These are phyloP conservation scores for Atlantisia rogersi DNA, from an alignment of 2,113 vertebrate genomes.

Conservation along the genomic window DNA sequence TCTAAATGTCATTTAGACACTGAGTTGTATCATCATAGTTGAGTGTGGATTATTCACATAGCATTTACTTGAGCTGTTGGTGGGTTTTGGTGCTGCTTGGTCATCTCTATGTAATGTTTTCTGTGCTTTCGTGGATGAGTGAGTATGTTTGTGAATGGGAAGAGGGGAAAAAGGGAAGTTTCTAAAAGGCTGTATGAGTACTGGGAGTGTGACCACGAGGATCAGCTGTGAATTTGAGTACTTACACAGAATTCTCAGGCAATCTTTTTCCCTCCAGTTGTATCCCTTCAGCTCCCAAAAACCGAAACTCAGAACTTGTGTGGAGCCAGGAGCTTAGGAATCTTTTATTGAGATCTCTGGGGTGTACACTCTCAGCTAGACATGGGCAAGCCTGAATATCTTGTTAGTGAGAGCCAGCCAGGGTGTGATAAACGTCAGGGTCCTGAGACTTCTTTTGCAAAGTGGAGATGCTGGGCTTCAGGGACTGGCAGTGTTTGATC, in stretches of 20 bases:
- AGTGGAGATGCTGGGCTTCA: neutral
- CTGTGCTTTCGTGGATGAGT: neutral
- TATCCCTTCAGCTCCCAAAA: neutral
- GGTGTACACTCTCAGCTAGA: rapidly evolving
- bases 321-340: neutral
- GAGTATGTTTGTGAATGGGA: neutral
- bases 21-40: neutral
- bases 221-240: neutral
- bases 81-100: neutral
- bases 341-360: neutral
- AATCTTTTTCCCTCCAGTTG: neutral
- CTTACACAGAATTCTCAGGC: neutral
- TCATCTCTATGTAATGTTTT: neutral
- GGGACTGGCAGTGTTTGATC: neutral
- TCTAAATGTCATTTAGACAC: neutral
- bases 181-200: neutral
- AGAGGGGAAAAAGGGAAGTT: neutral
- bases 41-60: neutral
- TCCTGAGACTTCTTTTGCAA: neutral
- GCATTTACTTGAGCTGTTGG: neutral
- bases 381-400: neutral
- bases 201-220: neutral
- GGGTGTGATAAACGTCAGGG: neutral
- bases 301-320: neutral
- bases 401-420: neutral